Conservation (phyloP, 1,140 invertebrate genomes). For the Meloidogyne hapla region DNA sequence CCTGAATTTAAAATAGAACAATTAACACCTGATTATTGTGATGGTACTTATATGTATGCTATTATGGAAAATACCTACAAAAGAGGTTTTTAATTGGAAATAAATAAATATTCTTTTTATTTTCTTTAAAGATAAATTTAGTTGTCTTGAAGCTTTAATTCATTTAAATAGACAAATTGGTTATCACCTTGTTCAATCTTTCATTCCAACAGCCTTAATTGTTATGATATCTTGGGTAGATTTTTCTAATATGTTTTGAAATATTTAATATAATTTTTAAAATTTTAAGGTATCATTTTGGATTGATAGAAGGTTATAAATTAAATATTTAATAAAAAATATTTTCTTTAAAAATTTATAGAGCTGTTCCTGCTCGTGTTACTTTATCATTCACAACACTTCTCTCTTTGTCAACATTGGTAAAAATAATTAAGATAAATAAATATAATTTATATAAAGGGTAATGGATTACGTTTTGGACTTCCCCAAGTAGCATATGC, state of each 20-base stretch:
- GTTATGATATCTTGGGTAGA: constrained; percentile 81
- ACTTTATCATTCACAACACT: constrained; percentile 61
- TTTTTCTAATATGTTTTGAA: constrained; percentile 3
- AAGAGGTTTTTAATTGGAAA: constrained; percentile 35
- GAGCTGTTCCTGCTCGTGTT: constrained; percentile 61
- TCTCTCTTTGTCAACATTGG: constrained; percentile 57
- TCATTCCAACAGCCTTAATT: constrained; percentile 78
- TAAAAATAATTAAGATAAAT: constrained; percentile 24
- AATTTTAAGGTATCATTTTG: constrained; percentile 61
- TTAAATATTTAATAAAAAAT: not conserved
- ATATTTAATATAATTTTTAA: not conserved
- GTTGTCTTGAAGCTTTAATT: constrained; percentile 73
- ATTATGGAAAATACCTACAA: constrained; percentile 54
- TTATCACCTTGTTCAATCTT: constrained; percentile 82
- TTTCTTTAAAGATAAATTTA: constrained; percentile 69
- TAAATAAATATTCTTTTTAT: not conserved
- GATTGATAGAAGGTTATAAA: constrained; percentile 54
- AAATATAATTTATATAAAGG: constrained; percentile 20
- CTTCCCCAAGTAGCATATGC: constrained; percentile 52
- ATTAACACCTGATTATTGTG: constrained; percentile 53
- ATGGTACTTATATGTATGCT: constrained; percentile 61
- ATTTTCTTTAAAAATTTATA: not conserved
- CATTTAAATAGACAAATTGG: constrained; percentile 80
- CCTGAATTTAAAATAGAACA: constrained; percentile 57
- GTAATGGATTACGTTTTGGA: constrained; percentile 49